Conservation (phyloP, 1,140 invertebrate species). For the Brachionus asplanchnoidis region DNA sequence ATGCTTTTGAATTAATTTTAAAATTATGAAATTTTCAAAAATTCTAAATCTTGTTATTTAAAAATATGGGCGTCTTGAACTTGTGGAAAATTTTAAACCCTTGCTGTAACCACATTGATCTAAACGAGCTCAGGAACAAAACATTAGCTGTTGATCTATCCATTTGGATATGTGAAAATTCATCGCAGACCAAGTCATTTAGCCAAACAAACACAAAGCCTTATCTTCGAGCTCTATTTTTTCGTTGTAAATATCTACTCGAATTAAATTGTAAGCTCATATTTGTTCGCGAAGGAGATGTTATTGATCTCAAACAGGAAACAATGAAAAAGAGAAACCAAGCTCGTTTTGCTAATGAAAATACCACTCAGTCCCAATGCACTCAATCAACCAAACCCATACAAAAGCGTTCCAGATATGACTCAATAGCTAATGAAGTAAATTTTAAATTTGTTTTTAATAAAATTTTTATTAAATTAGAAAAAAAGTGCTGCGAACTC, state of each 20-base stretch:
- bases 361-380: neutral
- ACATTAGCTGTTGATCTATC: conserved; percentile 53
- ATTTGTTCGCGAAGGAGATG: conserved; percentile 79
- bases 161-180: conserved; percentile 54
- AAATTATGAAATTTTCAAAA: neutral
- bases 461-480: conserved; percentile 42
- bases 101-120: conserved; percentile 45
- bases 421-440: conserved; percentile 22
- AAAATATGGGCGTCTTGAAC: conserved; percentile 53
- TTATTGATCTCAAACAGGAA: conserved; percentile 72
- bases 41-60: neutral
- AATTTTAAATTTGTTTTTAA: neutral
- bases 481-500: conserved; percentile 67
- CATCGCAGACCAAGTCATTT: conserved; percentile 46
- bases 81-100: conserved; percentile 52
- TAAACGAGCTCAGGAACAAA: conserved; percentile 48
- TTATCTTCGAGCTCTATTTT: conserved; percentile 60
- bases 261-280: conserved; percentile 71
- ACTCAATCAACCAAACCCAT: neutral
- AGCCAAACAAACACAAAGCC: conserved; percentile 48
- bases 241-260: conserved; percentile 70
- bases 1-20: too few species aligned
- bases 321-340: conserved; percentile 61
- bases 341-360: neutral
- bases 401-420: conserved; percentile 9